These are phyloP conservation scores for Oenanthe melanoleuca DNA, from an alignment of 2,113 vertebrate genomes.

Conservation along the genomic window DNA sequence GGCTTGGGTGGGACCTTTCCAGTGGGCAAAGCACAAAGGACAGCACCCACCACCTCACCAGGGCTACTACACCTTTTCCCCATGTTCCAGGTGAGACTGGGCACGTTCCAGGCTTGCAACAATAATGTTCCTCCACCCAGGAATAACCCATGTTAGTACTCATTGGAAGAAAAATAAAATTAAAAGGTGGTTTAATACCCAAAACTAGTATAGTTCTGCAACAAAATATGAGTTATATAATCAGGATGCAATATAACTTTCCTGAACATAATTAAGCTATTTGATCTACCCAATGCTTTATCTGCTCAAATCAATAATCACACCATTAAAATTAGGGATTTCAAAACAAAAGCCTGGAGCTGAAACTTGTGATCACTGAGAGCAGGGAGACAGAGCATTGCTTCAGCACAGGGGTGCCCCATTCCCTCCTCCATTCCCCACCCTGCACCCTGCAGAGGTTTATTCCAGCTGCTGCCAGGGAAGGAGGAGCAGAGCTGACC, in stretches of 20 bases:
- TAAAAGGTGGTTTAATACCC: neutral
- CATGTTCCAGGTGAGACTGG: accelerated
- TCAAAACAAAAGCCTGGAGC: neutral
- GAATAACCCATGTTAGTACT: neutral
- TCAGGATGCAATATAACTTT: neutral
- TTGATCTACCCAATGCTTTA: neutral
- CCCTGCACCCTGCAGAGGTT: neutral
- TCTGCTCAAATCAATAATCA: neutral
- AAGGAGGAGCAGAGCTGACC: neutral
- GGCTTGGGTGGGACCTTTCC: neutral
- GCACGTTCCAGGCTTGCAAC: neutral
- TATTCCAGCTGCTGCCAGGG: neutral
- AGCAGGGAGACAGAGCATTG: neutral
- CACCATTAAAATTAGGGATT: neutral
- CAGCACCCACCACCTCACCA: accelerated
- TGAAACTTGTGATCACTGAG: neutral
- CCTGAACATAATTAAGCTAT: neutral
- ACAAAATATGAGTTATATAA: neutral
- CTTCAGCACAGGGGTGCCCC: accelerated
- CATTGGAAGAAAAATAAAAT: accelerated
- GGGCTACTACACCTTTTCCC: neutral
- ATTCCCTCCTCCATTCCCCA: neutral
- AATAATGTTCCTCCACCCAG: neutral
- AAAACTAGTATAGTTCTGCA: neutral
- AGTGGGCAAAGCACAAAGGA: neutral